Evolutionary conservation across 2,113 vertebrate genomes (phyloP), one percentile per base, ranked within the genome.

Genomic region (Callionymus lyra): DNA sequence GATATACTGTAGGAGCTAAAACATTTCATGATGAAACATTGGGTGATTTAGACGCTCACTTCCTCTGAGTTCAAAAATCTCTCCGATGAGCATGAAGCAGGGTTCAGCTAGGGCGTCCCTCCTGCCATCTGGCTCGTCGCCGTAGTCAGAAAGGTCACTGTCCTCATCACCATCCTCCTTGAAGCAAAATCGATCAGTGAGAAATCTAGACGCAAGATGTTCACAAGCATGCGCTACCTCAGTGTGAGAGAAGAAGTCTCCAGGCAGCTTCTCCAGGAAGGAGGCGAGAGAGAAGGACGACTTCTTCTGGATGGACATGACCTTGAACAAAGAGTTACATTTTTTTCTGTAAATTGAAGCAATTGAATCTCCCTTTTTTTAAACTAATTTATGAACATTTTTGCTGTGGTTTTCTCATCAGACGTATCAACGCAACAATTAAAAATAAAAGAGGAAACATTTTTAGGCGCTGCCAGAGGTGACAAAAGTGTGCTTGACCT

Each of bases 51-150:
- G 21, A 81, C 80, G 63, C 93, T 91, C 80, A 99, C 95, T 98
- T 90, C 95, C 95, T 85, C 93, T 77, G 70, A 98, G 88, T 63
- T 99, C 95, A 82, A 99, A 99, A 66, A 99, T 97, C 72, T 99
- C 95, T 67, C 91, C 95, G 2, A 99, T 97, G 55, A 99, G 84
- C 93, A 97, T 95, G 82, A 99, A 99, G 72, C 92, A 98, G 0
- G 95, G 95, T 57, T 98, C 95, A 17, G 95, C 95, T 63, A 99
- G 83, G 8, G 90, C 84, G 2, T 97, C 94, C 53, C 81, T 93
- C 70, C 73, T 91, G 34, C 90, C 91, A 16, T 99, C 95, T 1
- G 66, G 21, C 35, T 99, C 95, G 1, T 99, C 94, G 1, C 90
- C 91, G 0, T 91, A 93, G 68, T 99, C 95, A 0, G 91, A 99